A percentile compares a stretch with the other conserved stretches of the same genome.
Conservation (phyloP, 2,888 invertebrate species). For the Conops quadrifasciatus region DNA sequence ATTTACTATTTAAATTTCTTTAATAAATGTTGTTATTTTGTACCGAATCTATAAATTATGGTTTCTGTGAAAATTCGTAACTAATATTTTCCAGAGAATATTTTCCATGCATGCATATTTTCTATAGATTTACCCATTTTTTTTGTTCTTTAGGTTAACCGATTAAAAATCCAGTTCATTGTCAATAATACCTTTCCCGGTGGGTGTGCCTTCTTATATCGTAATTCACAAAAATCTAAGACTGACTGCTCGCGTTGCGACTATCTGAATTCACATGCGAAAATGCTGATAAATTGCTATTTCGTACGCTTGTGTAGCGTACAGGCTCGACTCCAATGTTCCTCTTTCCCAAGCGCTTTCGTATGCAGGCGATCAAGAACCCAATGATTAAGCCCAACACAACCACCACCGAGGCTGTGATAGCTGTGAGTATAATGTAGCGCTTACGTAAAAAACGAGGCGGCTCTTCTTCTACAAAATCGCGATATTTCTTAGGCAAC, state of each 20-base stretch:
- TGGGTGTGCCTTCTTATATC: too few relatives aligned
- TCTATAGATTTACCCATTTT: too few relatives aligned
- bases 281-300: constrained; percentile 59
- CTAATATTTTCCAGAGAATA: too few relatives aligned
- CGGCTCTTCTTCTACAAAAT: constrained; percentile 58
- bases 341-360: constrained; percentile 58
- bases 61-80: too few relatives aligned
- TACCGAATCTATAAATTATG: too few relatives aligned
- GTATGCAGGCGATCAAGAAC: constrained; percentile 57
- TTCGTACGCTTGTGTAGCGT: constrained; percentile 60
- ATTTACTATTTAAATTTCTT: too few relatives aligned
- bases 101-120: too few relatives aligned
- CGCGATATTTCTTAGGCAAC: constrained; percentile 55
- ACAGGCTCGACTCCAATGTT: constrained; percentile 61
- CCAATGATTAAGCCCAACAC: constrained; percentile 60
- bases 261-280: constrained; percentile 49
- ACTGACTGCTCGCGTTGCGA: constrained; percentile 45
- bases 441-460: constrained; percentile 62
- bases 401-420: constrained; percentile 58
- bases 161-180: too few relatives aligned
- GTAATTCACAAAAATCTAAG: too few relatives aligned
- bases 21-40: too few relatives aligned
- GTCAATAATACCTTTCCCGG: too few relatives aligned
- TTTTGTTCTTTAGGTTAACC: too few relatives aligned
- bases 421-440: constrained; percentile 59